A percentile compares a stretch with the other conserved stretches of the same genome.
These are phyloP conservation scores for Cynodonichthys magdalenae DNA, from an alignment of 2,797 vertebrate species.

Conservation along the genomic window DNA sequence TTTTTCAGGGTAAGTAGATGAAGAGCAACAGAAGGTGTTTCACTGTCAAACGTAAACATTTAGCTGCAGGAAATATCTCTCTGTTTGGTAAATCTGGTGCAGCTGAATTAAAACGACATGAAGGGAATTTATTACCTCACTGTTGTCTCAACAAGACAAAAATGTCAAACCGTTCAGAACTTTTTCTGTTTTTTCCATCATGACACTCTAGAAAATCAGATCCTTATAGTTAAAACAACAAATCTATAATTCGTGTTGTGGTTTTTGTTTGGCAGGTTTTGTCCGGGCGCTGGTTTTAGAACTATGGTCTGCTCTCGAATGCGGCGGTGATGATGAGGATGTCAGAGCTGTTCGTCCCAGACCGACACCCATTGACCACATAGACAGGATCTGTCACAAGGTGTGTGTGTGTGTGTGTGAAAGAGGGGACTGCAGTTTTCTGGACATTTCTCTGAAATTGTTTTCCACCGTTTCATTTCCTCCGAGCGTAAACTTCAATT, in stretches of 20 bases:
- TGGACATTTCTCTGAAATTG: background rate
- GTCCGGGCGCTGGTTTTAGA: conserved; percentile 87
- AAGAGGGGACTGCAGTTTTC: too few species aligned
- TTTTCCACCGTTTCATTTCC: too few species aligned
- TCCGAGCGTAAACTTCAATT: too few species aligned
- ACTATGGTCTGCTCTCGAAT: conserved; percentile 92
- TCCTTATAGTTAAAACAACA: background rate
- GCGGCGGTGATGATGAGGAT: conserved; percentile 93
- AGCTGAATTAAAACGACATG: background rate
- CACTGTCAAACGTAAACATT: background rate
- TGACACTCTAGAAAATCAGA: too few species aligned
- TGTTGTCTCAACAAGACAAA: too few species aligned
- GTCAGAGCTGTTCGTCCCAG: conserved; percentile 86
- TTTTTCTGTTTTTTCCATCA: too few species aligned
- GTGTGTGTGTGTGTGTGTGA: conserved; percentile 64
- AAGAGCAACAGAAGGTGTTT: background rate
- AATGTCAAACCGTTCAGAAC: too few species aligned
- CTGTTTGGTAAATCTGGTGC: conserved; percentile 1
- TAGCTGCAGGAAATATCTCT: conserved; percentile 8
- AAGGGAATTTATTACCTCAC: background rate
- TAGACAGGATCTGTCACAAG: conserved; percentile 93
- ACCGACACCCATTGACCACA: conserved; percentile 89
- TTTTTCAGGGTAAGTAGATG: conserved; percentile 13
- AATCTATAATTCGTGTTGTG: too few species aligned
- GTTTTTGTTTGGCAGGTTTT: conserved; percentile 81